Conservation (phyloP, 2,113 vertebrate species). For the Haemorhous mexicanus region DNA sequence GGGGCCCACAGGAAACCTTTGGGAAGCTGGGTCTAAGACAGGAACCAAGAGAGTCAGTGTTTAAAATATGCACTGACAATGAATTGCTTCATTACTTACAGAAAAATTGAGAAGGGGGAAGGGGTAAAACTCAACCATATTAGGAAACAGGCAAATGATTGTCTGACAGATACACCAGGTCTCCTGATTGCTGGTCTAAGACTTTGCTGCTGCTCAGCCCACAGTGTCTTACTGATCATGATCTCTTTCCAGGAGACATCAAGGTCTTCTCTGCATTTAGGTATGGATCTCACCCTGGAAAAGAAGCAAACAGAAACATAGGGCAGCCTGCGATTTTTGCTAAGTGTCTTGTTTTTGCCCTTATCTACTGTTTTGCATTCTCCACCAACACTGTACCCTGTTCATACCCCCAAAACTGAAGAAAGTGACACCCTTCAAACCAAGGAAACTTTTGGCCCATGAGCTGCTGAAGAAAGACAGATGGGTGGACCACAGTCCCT, state of each 20-base stretch:
- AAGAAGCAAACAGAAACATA: neutral
- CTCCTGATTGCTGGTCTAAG: neutral
- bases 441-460: neutral
- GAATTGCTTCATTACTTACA: slow-evolving; percentile 30
- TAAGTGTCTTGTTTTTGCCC: neutral
- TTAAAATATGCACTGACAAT: slow-evolving; percentile 34
- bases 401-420: neutral
- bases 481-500: fast-evolving
- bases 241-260: neutral
- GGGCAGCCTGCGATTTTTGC: neutral
- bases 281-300: neutral
- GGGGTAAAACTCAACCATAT: neutral
- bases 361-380: neutral
- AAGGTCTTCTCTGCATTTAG: neutral
- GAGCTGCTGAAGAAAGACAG: neutral
- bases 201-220: neutral
- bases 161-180: neutral
- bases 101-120: neutral
- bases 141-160: slow-evolving; percentile 18
- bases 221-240: neutral
- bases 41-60: slow-evolving; percentile 11
- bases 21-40: slow-evolving; percentile 25
- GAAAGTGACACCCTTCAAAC: neutral
- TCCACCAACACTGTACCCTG: neutral
- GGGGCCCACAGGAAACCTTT: slow-evolving; percentile 50